A percentile compares a stretch with the other conserved stretches of the same genome.
Conservation (phyloP, 2,797 vertebrate species). For the Ataeniobius toweri region DNA sequence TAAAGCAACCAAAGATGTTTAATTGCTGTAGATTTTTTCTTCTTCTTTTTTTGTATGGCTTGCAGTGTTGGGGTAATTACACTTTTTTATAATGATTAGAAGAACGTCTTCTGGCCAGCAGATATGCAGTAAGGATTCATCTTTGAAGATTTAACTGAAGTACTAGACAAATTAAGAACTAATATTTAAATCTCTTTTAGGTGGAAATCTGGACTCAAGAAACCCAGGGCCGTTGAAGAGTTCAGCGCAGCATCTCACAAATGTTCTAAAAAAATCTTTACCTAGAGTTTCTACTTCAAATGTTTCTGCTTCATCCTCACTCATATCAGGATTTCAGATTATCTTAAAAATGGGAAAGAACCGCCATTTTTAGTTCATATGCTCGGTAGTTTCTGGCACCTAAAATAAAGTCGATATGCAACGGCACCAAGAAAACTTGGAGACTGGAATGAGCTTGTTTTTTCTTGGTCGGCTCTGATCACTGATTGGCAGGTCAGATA, state of each 20-base stretch:
- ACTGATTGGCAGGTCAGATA: neutral
- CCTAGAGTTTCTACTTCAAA: conserved; percentile 47
- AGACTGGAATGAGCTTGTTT: neutral
- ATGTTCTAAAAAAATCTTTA: conserved; percentile 57
- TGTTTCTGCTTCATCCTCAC: neutral
- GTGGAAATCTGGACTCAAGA: conserved; percentile 62
- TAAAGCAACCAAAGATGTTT: conserved; percentile 71
- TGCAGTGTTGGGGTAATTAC: conserved; percentile 69
- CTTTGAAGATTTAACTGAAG: conserved; percentile 82
- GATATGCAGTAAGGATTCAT: conserved; percentile 79
- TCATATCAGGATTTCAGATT: neutral
- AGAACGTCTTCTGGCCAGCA: conserved; percentile 72
- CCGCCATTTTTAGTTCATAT: neutral
- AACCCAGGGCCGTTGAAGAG: conserved; percentile 58
- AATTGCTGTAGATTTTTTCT: conserved; percentile 77
- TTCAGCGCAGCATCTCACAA: conserved; percentile 47
- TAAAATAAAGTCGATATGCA: neutral
- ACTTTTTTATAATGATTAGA: conserved; percentile 77
- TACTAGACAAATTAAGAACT: conserved; percentile 78
- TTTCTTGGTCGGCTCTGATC: neutral
- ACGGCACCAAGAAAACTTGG: neutral
- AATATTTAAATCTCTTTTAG: conserved; percentile 81
- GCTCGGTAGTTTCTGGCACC: too few species aligned
- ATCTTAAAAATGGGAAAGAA: neutral
- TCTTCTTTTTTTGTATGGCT: conserved; percentile 28